Evolutionary conservation across 2,113 vertebrate genomes (phyloP).

Genomic region (Pelecanus crispus): DNA sequence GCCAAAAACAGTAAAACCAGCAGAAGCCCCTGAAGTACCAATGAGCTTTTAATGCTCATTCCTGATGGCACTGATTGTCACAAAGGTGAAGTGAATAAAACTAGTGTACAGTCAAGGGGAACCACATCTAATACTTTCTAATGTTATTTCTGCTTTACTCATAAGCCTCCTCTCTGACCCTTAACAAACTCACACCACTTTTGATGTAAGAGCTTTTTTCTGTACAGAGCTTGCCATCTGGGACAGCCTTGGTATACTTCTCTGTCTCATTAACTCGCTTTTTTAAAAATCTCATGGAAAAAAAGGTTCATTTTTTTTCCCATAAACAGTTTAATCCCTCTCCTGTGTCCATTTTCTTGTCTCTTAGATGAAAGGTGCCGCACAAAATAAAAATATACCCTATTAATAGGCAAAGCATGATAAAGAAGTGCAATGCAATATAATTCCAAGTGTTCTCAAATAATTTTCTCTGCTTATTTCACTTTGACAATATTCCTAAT

Average conservation of each 20-base stretch:
- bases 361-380: not conserved
- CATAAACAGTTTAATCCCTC: not conserved
- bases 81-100: not conserved
- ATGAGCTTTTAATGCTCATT: not conserved
- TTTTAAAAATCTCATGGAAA: not conserved
- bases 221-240: not conserved
- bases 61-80: not conserved
- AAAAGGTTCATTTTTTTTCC: not conserved
- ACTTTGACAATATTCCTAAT: not conserved
- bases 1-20: not conserved
- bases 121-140: not conserved
- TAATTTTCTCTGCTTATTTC: not conserved
- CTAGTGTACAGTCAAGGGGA: not conserved
- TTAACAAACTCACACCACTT: not conserved
- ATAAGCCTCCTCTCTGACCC: not conserved
- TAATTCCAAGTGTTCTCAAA: not conserved
- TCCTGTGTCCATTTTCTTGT: not conserved
- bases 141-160: not conserved
- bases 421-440: not conserved
- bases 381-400: not conserved
- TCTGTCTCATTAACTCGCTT: not conserved
- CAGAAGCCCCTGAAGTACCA: not conserved
- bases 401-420: not conserved
- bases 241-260: not conserved
- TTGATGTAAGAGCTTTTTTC: not conserved